These are phyloP conservation scores for Poeciliopsis paucimaculata DNA, from an alignment of 2,797 vertebrate species.

Conservation along the genomic window DNA sequence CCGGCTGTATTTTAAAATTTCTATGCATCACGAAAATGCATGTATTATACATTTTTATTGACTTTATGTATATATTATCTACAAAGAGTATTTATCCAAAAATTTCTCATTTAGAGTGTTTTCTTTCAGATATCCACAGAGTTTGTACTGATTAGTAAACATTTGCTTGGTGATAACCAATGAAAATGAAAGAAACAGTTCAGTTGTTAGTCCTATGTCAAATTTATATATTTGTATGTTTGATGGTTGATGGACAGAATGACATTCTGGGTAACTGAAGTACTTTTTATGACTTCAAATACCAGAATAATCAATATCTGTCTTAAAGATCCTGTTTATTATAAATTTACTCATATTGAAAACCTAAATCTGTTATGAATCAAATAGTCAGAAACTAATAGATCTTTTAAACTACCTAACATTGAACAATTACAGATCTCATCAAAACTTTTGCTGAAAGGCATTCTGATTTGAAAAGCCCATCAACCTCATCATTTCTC, in stretches of 20 bases:
- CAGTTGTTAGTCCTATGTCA: not conserved
- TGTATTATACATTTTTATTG: too few species aligned
- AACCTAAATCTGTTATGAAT: not conserved
- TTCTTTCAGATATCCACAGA: too few species aligned
- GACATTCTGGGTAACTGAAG: not conserved
- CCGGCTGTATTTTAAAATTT: not conserved
- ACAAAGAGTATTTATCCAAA: too few species aligned
- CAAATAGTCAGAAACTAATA: not conserved
- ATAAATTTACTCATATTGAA: not conserved
- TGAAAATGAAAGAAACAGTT: not conserved
- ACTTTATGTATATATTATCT: too few species aligned
- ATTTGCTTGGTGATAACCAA: not conserved
- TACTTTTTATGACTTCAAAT: not conserved
- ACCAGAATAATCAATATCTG: not conserved
- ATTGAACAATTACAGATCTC: not conserved
- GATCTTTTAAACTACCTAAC: not conserved
- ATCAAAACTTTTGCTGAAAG: not conserved
- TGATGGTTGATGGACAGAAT: not conserved
- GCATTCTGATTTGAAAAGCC: not conserved
- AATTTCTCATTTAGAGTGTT: too few species aligned
- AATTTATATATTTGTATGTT: not conserved
- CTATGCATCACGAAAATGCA: not conserved
- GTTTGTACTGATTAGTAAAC: not conserved
- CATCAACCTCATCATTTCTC: not conserved
- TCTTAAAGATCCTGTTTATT: not conserved